phyloP scores from a whole-genome alignment of 2,113 vertebrate species.

The Paedocypris sp. region DNA sequence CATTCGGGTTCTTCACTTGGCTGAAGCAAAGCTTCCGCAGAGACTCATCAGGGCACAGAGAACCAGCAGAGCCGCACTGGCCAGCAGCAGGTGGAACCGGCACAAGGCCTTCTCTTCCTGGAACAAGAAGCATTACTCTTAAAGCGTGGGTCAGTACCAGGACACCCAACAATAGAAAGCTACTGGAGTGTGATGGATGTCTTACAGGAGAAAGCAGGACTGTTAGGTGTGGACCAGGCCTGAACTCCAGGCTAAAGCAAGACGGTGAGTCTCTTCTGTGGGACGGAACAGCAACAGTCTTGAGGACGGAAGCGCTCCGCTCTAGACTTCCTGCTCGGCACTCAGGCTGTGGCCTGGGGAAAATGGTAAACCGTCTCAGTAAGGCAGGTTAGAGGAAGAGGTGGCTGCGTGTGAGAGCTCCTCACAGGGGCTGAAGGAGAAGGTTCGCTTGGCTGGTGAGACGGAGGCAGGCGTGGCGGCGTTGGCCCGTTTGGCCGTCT shows the following conservation, averaged over 20 bases:
- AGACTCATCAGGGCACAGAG: slow-evolving; percentile 55
- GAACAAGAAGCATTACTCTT: too few species aligned
- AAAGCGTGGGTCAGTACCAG: too few species aligned
- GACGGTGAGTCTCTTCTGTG: slow-evolving; percentile 20
- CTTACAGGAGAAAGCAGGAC: slow-evolving; percentile 46
- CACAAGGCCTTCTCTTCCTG: slow-evolving; percentile 53
- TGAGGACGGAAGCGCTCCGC: slow-evolving; percentile 20
- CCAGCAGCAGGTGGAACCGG: slow-evolving; percentile 50
- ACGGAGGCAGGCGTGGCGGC: slow-evolving; percentile 52
- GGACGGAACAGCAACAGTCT: slow-evolving; percentile 28
- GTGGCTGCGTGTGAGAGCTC: slow-evolving; percentile 1
- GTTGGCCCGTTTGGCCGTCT: slow-evolving; percentile 4
- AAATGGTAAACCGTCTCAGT: too few species aligned
- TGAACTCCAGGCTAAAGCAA: slow-evolving; percentile 50
- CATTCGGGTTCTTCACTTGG: slow-evolving; percentile 34
- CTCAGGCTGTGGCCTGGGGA: slow-evolving; percentile 44
- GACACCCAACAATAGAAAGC: slow-evolving; percentile 1
- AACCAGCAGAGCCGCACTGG: slow-evolving; percentile 46
- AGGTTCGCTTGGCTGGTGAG: slow-evolving; percentile 46
- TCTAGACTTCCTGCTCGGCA: slow-evolving; percentile 42
- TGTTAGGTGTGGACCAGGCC: slow-evolving; percentile 49
- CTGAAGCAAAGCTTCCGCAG: slow-evolving; percentile 39
- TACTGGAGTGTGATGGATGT: background rate
- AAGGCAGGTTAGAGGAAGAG: background rate
- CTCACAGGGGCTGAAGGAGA: slow-evolving; percentile 54